Evolutionary conservation across 2,113 vertebrate species (phyloP).

Genomic region (Osmerus mordax): DNA sequence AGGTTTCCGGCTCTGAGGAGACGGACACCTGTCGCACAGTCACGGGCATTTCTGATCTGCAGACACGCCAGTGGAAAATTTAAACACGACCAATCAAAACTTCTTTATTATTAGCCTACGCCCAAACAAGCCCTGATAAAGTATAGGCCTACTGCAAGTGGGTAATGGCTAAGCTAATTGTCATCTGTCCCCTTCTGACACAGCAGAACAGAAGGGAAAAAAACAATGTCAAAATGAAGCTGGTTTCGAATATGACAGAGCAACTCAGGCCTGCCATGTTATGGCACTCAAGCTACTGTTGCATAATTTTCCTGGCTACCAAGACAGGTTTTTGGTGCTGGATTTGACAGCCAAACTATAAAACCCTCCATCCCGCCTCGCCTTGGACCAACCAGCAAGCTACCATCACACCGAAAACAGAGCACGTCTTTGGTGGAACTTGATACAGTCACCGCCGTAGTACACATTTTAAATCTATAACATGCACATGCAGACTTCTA

Average conservation of each 20-base stretch:
- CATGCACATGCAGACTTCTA: too few relatives aligned
- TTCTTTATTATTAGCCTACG: neutral
- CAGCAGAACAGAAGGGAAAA: too few relatives aligned
- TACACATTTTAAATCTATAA: too few relatives aligned
- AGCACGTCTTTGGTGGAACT: neutral
- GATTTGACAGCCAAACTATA: slow-evolving; percentile 13
- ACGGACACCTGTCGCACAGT: slow-evolving; percentile 75
- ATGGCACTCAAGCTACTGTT: neutral
- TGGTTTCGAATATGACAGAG: too few relatives aligned
- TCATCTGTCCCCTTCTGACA: too few relatives aligned
- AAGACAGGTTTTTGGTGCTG: neutral
- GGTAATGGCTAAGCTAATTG: too few relatives aligned
- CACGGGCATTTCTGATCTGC: slow-evolving; percentile 70
- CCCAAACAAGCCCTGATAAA: too few relatives aligned
- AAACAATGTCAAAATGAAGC: too few relatives aligned
- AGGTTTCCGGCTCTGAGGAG: slow-evolving; percentile 67
- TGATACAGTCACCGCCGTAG: too few relatives aligned
- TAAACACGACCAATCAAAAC: neutral
- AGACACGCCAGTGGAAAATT: neutral
- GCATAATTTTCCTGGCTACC: slow-evolving; percentile 29
- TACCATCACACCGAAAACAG: neutral
- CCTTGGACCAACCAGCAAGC: neutral
- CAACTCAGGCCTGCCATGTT: neutral
- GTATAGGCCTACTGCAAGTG: too few relatives aligned
- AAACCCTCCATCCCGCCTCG: neutral